Evolutionary conservation across 2,797 vertebrate genomes (phyloP), one percentile per base, ranked within the genome.

Genomic region (Clarias platycephalus): DNA sequence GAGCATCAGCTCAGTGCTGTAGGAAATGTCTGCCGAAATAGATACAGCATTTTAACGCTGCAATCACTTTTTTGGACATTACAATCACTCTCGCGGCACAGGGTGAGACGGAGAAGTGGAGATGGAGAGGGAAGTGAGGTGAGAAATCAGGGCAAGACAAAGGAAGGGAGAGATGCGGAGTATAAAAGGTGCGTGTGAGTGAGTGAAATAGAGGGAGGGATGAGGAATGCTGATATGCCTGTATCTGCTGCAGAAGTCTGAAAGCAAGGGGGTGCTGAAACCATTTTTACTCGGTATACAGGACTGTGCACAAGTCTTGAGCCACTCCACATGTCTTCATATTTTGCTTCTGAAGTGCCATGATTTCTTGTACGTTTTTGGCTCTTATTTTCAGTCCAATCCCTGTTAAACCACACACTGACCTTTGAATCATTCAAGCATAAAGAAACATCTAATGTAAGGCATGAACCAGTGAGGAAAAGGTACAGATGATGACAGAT

Each of bases 1-100:
- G 90, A 90, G 89, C 90, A 86, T 88, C 86, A n/a, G 66, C 87
- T 88, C 87, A 86, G 62, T 84, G 89, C 89, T 90, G 79, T 90
- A 63, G 88, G 88, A 91, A 91, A 89, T 85, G 86, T 85, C 66
- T 64, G n/a, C 34, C n/a, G 18, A 64, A 74, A 49, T 63, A 49
- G 28, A 75, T 55, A 64, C 13, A 57, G 22, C 62, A 80, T 53
- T 66, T 80, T 55, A 76, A 34, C 57, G 10, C 18, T 76, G 82
- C 53, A 83, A 64, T 49, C 58, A 83, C 70, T 66, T 34, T 83
- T 64, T 57, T 4, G 49, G 26, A 83, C 60, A 80, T 80, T 66
- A 80, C 78, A 80, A 53, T 53, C n/a, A 80, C 18, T 80, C 28
- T 64, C 4, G 1, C 62, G 20, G 77, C n/a, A 28, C n/a, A 5